Base-by-base conservation (phyloP, 2,888 invertebrate genomes). In the Odontomyia ornata region DNA sequence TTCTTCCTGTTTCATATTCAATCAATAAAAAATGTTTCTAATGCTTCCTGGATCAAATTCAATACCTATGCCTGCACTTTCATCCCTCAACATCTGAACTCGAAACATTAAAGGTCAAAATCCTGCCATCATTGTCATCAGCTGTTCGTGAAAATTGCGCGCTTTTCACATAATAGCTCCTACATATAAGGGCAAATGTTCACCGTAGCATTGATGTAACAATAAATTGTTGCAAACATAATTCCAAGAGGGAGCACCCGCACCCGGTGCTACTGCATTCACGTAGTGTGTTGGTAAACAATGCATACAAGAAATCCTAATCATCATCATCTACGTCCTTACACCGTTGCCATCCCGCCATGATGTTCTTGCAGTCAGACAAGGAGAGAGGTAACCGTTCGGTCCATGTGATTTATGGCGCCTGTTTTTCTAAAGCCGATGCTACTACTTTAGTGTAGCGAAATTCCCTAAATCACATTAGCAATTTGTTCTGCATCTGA, bases 191-290 rank as follows among this genome's bases (percentile, higher is more conserved):
- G 65, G 65, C 36, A 21, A 65, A 52, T 15, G 7, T 4, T 65
- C 65, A 13, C 9, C 57, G 25, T 60, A 18, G 28, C 27, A 62
- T 25, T 15, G 11, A 43, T n/a, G 30, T n/a, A 23, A 47, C 69
- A 25, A 46, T 47, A 15, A 21, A 25, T 46, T 13, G 46, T 23
- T 43, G 21, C 47, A 69, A 69, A n/a, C 21, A 46, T 69, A 15
- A 47, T 47, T 5, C 69, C 23, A 30, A 21, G 56, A 28, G 15
- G 30, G 43, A 46, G 60, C 73, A 73, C 73, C 73, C 73, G 73
- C 73, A 73, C 73, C 73, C 57, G 73, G 73, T 69, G 69, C 69
- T 65, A 18, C 69, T 30, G 65, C 67, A 67, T 60, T 72, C 56
- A 60, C 25, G 36, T n/a, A 18, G 43, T 60, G 60, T 73, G 60